A percentile compares a stretch with the other conserved stretches of the same genome.
Conservation (phyloP, 2,888 invertebrate genomes). For the Ptilodon capucinus region DNA sequence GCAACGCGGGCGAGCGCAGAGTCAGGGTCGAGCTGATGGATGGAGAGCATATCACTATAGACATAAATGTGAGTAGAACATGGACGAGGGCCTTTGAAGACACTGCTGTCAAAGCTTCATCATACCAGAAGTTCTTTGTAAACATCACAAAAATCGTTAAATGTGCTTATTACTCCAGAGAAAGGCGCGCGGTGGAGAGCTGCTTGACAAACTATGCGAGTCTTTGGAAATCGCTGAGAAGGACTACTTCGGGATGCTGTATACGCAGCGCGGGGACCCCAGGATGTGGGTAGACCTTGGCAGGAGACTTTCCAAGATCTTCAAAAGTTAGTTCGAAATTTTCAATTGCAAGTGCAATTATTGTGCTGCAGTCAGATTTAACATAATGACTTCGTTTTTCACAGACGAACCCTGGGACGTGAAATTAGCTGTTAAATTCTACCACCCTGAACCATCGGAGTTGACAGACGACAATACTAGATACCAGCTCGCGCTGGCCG, state of each 20-base stretch:
- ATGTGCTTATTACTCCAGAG: no score
- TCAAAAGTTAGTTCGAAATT: slow-evolving; percentile 86
- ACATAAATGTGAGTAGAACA: slow-evolving; percentile 83
- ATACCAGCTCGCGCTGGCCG: slow-evolving; percentile 96
- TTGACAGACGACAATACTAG: slow-evolving; percentile 95
- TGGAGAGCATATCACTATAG: slow-evolving; percentile 90
- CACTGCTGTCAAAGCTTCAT: no score
- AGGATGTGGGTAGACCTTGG: slow-evolving; percentile 95
- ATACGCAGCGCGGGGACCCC: slow-evolving; percentile 90
- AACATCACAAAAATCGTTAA: no score
- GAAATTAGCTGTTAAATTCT: slow-evolving; percentile 98
- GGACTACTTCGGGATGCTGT: slow-evolving; percentile 96
- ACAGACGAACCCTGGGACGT: slow-evolving; percentile 96
- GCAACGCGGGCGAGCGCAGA: slow-evolving; percentile 62
- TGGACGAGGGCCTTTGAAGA: not conserved
- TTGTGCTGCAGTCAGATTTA: no score
- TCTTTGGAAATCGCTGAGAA: slow-evolving; percentile 93
- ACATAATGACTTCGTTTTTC: slow-evolving; percentile 23
- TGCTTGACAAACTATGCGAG: slow-evolving; percentile 94
- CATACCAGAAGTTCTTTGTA: no score
- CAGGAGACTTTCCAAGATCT: slow-evolving; percentile 93
- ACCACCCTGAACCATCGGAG: slow-evolving; percentile 98
- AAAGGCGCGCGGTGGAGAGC: slow-evolving; percentile 92
- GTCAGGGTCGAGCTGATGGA: slow-evolving; percentile 92
- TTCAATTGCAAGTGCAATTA: no score